Conservation (phyloP, 2,888 invertebrate species). For the Bombylius discolor region DNA sequence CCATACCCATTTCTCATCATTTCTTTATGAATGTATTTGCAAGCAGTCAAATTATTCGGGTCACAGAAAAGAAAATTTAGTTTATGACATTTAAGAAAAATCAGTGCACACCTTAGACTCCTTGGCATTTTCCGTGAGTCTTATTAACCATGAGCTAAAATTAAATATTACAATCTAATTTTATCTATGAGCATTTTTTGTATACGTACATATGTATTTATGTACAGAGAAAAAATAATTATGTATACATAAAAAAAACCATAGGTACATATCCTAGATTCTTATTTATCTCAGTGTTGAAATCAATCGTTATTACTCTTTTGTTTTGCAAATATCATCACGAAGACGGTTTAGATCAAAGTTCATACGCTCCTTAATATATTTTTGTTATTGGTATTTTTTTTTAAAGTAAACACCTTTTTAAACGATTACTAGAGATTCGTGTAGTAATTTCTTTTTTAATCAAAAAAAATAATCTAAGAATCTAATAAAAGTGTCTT, state of each 20-base stretch:
- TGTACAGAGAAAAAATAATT: too few relatives aligned
- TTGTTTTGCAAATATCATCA: constrained; percentile 8
- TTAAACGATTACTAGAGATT: neutral
- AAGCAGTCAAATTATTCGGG: too few relatives aligned
- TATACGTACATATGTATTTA: too few relatives aligned
- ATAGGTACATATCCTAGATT: neutral
- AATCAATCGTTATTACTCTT: constrained; percentile 5
- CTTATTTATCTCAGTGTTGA: constrained; percentile 2
- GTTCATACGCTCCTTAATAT: neutral
- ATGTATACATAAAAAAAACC: too few relatives aligned
- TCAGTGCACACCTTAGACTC: constrained; percentile 5
- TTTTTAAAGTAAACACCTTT: neutral
- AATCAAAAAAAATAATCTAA: too few relatives aligned
- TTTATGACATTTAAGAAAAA: constrained; percentile 4
- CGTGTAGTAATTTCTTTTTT: neutral
- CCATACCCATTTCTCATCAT: too few relatives aligned
- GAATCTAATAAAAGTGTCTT: too few relatives aligned
- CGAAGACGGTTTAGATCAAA: constrained; percentile 3
- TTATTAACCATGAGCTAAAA: constrained; percentile 1
- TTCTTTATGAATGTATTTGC: too few relatives aligned
- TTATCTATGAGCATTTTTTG: too few relatives aligned
- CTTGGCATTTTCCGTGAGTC: constrained; percentile 1
- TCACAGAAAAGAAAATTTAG: neutral
- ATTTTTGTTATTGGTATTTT: neutral
- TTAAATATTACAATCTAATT: neutral